Evolutionary conservation across 2,888 invertebrate genomes (phyloP), one percentile per base, ranked within the genome.

Genomic region (Hipparchia sbordonii): DNA sequence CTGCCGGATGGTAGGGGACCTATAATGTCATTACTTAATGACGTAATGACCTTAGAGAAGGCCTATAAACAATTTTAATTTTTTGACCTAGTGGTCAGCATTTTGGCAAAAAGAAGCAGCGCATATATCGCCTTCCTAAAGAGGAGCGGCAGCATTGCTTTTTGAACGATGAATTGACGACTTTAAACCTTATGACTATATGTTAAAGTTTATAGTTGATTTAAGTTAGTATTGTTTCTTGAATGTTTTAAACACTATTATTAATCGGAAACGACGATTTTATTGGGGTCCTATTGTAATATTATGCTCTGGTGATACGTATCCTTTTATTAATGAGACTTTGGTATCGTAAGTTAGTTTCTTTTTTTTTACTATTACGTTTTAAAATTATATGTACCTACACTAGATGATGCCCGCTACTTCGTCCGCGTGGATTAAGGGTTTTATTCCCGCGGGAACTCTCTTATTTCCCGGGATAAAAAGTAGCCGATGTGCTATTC

Each of bases 251-350:
- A 23, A 77, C 74, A 79, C 78, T 86, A 85, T 85, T 86, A 85
- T 86, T 86, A 86, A 83, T 86, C 82, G 83, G 84, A 85, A 82
- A 83, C 82, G 81, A 80, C 81, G 70, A 82, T 82, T 84, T 82
- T 85, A 86, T 84, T 86, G 80, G 84, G 86, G 84, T 78, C 65
- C 75, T 72, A 23, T 77, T 77, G 72, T 73, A 77, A 77, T 77
- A 66, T 63, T 67, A 23, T 23, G 56, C 74, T 77, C 76, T 75
- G 79, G 79, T 68, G 75, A 77, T 77, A 77, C 72, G 56, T 46
- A 71, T 62, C 73, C 67, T 73, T 80, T 78, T 80, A 78, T 81
- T 80, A 80, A 71, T 69, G 57, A 39, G 39, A 39, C 39, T 2
- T 4, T 39, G 39, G 39, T 39, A 39, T 39, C 39, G 39, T 4